Evolutionary conservation across 2,797 vertebrate genomes (phyloP).

Genomic region (Morus bassanus): DNA sequence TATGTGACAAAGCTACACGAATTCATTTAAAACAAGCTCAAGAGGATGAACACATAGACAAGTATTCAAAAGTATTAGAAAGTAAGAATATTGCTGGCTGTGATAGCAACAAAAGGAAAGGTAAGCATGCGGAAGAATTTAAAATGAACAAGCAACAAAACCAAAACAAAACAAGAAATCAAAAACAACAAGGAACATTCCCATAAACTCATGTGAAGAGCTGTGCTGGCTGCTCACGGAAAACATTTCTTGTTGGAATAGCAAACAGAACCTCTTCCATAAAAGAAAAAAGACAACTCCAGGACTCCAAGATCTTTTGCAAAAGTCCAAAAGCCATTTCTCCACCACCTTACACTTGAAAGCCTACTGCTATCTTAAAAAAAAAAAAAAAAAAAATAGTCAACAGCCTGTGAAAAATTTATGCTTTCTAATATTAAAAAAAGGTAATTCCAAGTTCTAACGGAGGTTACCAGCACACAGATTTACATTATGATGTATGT

Average conservation of each 20-base stretch:
- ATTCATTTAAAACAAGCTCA: background rate
- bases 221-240: background rate
- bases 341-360: background rate
- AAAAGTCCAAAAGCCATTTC: background rate
- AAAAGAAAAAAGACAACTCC: background rate
- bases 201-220: background rate
- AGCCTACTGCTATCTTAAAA: background rate
- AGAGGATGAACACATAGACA: background rate
- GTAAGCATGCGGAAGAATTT: background rate
- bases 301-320: background rate
- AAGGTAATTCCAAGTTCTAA: background rate
- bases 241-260: background rate
- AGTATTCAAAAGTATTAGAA: background rate
- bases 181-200: background rate
- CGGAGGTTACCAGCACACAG: background rate
- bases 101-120: background rate
- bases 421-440: background rate
- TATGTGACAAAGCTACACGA: background rate
- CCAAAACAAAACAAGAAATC: background rate
- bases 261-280: background rate
- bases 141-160: background rate
- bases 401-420: background rate
- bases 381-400: background rate
- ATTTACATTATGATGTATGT: background rate
- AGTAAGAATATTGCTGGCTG: background rate